These are phyloP conservation scores for Hoplias malabaricus DNA, from an alignment of 2,113 vertebrate species.

Conservation along the genomic window DNA sequence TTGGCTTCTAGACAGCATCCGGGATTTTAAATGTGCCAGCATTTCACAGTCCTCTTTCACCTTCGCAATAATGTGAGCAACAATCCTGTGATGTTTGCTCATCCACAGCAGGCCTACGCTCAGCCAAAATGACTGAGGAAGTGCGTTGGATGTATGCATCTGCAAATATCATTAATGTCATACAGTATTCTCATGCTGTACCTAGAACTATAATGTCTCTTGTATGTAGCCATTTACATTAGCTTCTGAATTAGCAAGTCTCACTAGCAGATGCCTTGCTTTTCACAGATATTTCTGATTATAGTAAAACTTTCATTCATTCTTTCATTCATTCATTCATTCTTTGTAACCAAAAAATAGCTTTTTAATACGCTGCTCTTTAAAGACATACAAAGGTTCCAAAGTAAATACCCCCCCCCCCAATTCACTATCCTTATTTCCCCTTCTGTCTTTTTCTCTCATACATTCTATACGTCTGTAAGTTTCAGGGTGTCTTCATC, in stretches of 20 bases:
- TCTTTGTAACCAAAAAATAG: background rate
- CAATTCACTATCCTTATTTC: no score
- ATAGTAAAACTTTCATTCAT: background rate
- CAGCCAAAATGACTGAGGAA: background rate
- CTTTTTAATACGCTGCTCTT: background rate
- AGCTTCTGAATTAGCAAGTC: background rate
- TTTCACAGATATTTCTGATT: background rate
- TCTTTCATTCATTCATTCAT: no score
- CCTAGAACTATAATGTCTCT: background rate
- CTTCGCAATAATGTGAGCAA: background rate
- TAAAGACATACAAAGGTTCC: background rate
- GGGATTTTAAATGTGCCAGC: background rate
- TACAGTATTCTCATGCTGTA: background rate
- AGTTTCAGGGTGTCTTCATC: background rate
- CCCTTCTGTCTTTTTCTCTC: background rate
- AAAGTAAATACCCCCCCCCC: no score
- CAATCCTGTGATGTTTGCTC: background rate
- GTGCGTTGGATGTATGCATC: background rate
- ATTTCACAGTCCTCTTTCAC: background rate
- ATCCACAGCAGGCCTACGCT: background rate
- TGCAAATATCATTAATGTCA: background rate
- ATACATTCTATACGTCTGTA: background rate
- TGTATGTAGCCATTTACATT: background rate
- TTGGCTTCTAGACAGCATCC: background rate
- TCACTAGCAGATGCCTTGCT: background rate